These are phyloP conservation scores for Prionace glauca DNA, from an alignment of 2,797 vertebrate species.

Conservation along the genomic window DNA sequence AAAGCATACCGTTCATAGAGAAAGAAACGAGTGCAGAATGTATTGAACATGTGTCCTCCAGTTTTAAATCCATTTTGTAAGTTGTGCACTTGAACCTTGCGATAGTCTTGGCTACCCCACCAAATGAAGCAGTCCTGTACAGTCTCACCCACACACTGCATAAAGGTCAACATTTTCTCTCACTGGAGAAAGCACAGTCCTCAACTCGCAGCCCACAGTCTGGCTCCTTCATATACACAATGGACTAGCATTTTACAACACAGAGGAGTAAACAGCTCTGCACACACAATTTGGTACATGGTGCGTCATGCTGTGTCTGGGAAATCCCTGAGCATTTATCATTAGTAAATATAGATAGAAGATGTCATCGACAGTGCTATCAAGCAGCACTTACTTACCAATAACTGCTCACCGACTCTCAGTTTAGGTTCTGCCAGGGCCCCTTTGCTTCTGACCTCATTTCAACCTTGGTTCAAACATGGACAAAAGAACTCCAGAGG, in stretches of 20 bases:
- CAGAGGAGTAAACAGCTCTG: background rate
- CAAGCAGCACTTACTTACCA: too few relatives aligned
- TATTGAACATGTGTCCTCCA: background rate
- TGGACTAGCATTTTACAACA: background rate
- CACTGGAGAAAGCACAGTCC: background rate
- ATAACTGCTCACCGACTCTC: too few relatives aligned
- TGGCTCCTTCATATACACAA: background rate
- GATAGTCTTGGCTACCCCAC: background rate
- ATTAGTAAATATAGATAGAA: too few relatives aligned
- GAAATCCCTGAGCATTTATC: background rate
- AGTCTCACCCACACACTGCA: background rate
- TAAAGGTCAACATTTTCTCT: background rate
- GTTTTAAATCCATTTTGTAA: background rate
- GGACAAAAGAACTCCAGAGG: too few relatives aligned
- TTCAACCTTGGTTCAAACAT: too few relatives aligned
- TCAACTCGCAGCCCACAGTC: background rate
- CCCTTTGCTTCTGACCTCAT: too few relatives aligned
- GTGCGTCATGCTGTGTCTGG: background rate
- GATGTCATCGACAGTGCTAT: too few relatives aligned
- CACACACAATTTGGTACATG: background rate
- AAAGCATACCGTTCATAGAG: too few relatives aligned
- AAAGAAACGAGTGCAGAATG: too few relatives aligned
- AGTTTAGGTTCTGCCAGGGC: too few relatives aligned
- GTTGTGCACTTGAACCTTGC: background rate
- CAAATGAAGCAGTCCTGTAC: background rate